A percentile compares a stretch with the other conserved stretches of the same genome.
phyloP scores from a whole-genome alignment of 2,113 vertebrate genomes.

The Morone chrysops region DNA sequence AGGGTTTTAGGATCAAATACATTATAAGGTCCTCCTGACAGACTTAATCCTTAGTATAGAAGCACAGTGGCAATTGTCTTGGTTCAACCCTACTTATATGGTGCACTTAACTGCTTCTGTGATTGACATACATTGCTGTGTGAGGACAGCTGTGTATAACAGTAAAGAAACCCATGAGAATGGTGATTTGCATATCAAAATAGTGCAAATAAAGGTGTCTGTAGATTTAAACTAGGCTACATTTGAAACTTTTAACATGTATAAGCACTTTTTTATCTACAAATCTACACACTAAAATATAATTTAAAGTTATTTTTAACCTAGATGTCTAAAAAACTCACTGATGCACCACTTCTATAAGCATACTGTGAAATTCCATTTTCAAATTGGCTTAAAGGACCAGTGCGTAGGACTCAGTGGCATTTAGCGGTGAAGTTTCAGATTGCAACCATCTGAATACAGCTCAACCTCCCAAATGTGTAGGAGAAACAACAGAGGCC shows the following conservation, averaged over 20 bases:
- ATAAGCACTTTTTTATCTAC: background rate
- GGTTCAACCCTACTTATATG: background rate
- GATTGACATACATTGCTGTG: background rate
- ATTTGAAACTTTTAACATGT: background rate
- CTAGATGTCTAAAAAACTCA: background rate
- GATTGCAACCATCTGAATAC: no score
- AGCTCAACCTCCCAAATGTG: no score
- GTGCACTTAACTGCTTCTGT: background rate
- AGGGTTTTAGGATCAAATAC: slow-evolving; percentile 3
- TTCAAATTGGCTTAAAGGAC: no score
- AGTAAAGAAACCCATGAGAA: background rate
- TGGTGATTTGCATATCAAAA: background rate
- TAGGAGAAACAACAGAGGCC: no score
- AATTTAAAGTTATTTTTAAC: background rate
- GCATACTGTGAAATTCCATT: background rate
- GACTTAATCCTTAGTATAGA: background rate
- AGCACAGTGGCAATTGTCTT: background rate
- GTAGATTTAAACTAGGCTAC: background rate
- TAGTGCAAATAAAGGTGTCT: background rate
- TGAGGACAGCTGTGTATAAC: background rate
- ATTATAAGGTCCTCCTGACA: background rate
- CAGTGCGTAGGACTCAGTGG: no score
- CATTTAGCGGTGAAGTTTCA: no score
- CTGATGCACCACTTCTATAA: background rate
- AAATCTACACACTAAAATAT: background rate